Percentiles rank a stretch among this genome's conserved stretches.
phyloP scores from a whole-genome alignment of 2,113 vertebrate species.

The Parotia lawesii region DNA sequence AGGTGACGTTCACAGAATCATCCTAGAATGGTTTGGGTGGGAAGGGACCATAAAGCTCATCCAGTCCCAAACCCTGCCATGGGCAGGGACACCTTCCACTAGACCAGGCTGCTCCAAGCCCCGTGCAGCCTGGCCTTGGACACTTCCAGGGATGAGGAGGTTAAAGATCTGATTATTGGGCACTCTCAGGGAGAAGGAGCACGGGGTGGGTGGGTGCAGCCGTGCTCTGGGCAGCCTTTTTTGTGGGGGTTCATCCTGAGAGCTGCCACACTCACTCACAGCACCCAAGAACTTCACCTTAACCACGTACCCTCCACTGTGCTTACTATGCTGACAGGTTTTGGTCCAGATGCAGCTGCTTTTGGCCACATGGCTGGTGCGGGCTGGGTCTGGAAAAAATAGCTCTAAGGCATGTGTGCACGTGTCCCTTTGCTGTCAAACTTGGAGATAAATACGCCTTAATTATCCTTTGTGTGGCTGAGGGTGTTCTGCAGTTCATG shows the following conservation, averaged over 20 bases:
- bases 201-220: rapidly evolving
- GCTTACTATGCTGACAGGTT: rapidly evolving
- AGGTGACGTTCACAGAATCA: neutral
- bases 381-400: neutral
- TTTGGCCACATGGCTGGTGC: neutral
- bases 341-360: neutral
- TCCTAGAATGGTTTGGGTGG: neutral
- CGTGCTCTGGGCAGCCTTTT: neutral
- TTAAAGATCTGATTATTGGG: neutral
- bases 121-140: neutral
- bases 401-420: neutral
- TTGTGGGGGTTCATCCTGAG: neutral
- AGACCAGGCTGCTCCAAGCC: neutral
- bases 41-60: neutral
- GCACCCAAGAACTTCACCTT: neutral
- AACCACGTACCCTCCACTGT: neutral
- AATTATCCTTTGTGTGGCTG: neutral
- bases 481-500: neutral
- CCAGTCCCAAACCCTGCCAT: neutral
- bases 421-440: neutral
- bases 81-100: neutral
- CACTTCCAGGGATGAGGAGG: neutral
- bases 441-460: rapidly evolving
- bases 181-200: neutral
- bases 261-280: neutral